Conservation (phyloP, 2,888 invertebrate genomes). For the Hirtodrosophila histrioides region DNA sequence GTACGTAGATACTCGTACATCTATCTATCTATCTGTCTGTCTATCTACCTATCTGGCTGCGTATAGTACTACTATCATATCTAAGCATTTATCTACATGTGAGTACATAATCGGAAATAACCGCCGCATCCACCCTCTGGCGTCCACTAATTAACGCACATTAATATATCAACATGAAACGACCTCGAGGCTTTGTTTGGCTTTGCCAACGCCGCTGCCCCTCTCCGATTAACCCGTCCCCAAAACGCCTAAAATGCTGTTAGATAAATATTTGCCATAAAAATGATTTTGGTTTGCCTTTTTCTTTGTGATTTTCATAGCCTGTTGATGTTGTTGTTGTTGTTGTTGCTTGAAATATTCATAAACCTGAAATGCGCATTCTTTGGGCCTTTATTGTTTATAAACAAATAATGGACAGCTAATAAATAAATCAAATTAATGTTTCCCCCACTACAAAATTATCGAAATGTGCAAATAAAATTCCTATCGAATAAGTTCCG, state of each 20-base stretch:
- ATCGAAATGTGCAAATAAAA: background rate
- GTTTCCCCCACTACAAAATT: slow-evolving; percentile 19
- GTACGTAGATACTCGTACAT: slow-evolving; percentile 1
- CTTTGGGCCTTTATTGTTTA: slow-evolving; percentile 73
- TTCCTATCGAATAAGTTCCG: no score
- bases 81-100: slow-evolving; percentile 11
- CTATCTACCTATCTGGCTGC: slow-evolving; percentile 5
- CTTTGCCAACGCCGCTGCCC: slow-evolving; percentile 37
- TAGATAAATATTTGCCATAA: slow-evolving; percentile 76
- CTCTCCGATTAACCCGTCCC: slow-evolving; percentile 6
- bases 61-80: slow-evolving; percentile 15
- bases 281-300: slow-evolving; percentile 61
- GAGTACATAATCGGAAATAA: slow-evolving; percentile 40
- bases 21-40: slow-evolving; percentile 3
- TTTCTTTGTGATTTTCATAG: slow-evolving; percentile 45
- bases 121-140: slow-evolving; percentile 33
- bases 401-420: slow-evolving; percentile 77
- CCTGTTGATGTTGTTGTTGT: slow-evolving; percentile 30
- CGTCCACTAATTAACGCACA: slow-evolving; percentile 72
- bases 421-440: slow-evolving; percentile 78
- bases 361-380: slow-evolving; percentile 77
- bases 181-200: slow-evolving; percentile 76
- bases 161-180: slow-evolving; percentile 74
- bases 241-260: slow-evolving; percentile 66
- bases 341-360: slow-evolving; percentile 60